phyloP scores from a whole-genome alignment of 2,797 vertebrate genomes.

The Parotocinclus haroldoi region DNA sequence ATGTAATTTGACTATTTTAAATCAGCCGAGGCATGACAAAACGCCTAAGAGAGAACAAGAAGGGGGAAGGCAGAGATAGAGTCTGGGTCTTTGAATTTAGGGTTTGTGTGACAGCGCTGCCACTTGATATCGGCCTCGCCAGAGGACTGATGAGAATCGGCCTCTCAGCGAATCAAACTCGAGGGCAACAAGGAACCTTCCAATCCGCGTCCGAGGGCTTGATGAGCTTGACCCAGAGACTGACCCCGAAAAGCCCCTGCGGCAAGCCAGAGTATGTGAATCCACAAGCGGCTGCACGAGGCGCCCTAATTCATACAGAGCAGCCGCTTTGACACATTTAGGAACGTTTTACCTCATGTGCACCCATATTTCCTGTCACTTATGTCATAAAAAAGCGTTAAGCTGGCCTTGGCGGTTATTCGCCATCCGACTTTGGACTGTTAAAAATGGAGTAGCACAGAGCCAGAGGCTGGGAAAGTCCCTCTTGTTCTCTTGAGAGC shows the following conservation, averaged over 20 bases:
- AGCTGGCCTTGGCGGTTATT: conserved; percentile 17
- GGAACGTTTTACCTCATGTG: conserved; percentile 9
- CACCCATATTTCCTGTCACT: conserved; percentile 27
- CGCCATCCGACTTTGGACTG: conserved; percentile 8
- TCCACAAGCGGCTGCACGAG: conserved; percentile 21
- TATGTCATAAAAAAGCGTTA: conserved; percentile 17
- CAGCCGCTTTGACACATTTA: conserved; percentile 14
- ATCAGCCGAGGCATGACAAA: conserved; percentile 3
- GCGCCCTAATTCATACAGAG: conserved; percentile 5
- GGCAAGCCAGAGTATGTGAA: conserved; percentile 1
- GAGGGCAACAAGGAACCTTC: conserved; percentile 12
- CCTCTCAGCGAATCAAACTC: conserved; percentile 30
- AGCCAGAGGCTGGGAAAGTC: conserved; percentile 35
- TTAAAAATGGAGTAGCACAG: not conserved
- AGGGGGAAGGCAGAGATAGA: conserved; percentile 52
- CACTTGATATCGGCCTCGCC: conserved; percentile 12
- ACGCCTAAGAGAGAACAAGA: conserved; percentile 51
- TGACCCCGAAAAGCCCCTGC: conserved; percentile 16
- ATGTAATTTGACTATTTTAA: not conserved
- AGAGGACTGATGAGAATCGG: conserved; percentile 38
- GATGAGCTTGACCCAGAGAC: conserved; percentile 34
- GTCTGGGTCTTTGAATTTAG: conserved; percentile 25
- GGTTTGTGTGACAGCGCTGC: conserved; percentile 31
- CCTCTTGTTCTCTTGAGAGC: conserved; percentile 32
- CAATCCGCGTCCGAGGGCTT: conserved; percentile 34